phyloP scores from a whole-genome alignment of 92 coral and sea anemone species.

The Phenganax stokvisi region DNA sequence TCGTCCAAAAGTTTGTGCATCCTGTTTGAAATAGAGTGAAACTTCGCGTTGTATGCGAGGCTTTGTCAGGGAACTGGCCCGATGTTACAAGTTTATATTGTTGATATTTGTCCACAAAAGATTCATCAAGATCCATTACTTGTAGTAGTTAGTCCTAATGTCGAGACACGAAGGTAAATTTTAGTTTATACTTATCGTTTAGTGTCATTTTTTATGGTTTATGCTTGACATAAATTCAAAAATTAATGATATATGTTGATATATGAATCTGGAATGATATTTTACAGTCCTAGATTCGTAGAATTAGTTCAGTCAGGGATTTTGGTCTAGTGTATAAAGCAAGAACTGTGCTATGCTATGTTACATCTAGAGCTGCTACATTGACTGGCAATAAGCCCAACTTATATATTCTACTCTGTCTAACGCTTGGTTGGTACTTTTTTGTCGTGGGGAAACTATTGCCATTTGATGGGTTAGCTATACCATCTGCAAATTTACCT shows the following conservation, averaged over 20 bases:
- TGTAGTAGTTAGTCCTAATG: constrained; percentile 42
- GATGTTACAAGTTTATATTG: not conserved
- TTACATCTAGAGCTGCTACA: too few relatives aligned
- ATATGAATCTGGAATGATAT: too few relatives aligned
- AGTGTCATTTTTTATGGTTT: constrained; percentile 5
- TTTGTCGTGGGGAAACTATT: too few relatives aligned
- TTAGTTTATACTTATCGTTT: constrained; percentile 17
- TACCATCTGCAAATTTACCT: too few relatives aligned
- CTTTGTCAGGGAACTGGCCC: not conserved
- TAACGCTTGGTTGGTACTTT: too few relatives aligned
- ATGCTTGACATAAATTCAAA: not conserved
- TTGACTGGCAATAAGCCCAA: too few relatives aligned
- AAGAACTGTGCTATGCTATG: too few relatives aligned
- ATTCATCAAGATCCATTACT: not conserved
- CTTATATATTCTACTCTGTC: too few relatives aligned
- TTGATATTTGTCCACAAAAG: not conserved
- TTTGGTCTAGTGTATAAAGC: too few relatives aligned
- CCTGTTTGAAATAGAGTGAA: not conserved
- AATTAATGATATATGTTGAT: not conserved
- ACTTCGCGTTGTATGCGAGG: not conserved
- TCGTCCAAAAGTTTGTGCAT: not conserved
- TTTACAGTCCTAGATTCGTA: too few relatives aligned
- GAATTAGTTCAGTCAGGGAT: too few relatives aligned
- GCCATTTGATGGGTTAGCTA: too few relatives aligned
- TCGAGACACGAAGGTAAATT: constrained; percentile 98